A percentile compares a stretch with the other conserved stretches of the same genome.
These are phyloP conservation scores for Enhydra lutris DNA, from an alignment of 2,113 vertebrate species.

Conservation along the genomic window DNA sequence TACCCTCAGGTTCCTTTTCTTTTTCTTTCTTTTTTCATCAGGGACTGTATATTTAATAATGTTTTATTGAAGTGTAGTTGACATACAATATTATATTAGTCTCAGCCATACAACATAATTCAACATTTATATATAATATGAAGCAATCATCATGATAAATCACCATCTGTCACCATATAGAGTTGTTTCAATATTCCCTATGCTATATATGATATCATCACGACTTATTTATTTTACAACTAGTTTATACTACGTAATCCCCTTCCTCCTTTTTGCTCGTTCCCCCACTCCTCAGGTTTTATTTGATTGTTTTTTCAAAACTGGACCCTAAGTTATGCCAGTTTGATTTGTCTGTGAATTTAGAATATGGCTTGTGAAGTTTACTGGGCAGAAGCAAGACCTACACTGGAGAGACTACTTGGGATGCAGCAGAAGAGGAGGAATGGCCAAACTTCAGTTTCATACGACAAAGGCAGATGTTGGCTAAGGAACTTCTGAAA, in stretches of 20 bases:
- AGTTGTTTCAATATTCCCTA: not conserved
- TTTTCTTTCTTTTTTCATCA: not conserved
- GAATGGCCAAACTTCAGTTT: not conserved
- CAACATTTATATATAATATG: not conserved
- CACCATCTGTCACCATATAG: not conserved
- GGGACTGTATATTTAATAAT: not conserved
- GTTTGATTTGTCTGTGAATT: not conserved
- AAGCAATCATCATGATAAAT: not conserved
- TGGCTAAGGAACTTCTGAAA: not conserved
- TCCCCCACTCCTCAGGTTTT: not conserved
- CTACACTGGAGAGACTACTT: not conserved
- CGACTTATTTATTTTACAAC: not conserved
- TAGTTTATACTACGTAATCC: not conserved
- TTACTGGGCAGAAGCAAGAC: not conserved
- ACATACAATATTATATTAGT: not conserved
- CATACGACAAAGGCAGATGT: not conserved
- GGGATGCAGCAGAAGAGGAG: not conserved
- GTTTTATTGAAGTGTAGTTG: not conserved
- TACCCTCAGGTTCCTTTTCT: not conserved
- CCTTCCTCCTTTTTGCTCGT: not conserved
- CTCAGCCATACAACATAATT: not conserved
- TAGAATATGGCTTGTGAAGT: not conserved
- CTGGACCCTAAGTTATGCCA: fast-evolving
- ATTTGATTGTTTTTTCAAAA: not conserved
- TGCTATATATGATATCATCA: not conserved